phyloP scores from a whole-genome alignment of 2,113 vertebrate species.

The Peromyscus maniculatus region DNA sequence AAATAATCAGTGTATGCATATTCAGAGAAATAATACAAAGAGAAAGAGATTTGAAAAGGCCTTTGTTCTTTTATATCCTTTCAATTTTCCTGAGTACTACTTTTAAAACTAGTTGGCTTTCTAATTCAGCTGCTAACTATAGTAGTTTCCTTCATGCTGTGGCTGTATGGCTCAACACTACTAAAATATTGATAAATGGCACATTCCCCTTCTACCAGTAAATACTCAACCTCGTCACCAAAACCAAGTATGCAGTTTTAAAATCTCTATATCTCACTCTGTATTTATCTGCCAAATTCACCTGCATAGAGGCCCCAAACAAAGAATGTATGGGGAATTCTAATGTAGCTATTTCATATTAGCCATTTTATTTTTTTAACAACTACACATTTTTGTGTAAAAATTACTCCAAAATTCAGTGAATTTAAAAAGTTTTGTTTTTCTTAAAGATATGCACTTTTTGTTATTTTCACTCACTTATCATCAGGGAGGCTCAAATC shows the following conservation, averaged over 20 bases:
- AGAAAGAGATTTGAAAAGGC: not conserved
- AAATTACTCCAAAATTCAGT: not conserved
- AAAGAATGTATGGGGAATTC: not conserved
- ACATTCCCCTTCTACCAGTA: not conserved
- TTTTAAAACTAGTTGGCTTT: not conserved
- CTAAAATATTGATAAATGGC: not conserved
- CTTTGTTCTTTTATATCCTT: not conserved
- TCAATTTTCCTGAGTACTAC: constrained; percentile 19
- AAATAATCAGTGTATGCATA: not conserved
- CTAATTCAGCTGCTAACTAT: not conserved
- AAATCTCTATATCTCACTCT: not conserved
- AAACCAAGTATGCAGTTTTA: not conserved
- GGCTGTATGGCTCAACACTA: not conserved
- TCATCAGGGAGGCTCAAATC: not conserved
- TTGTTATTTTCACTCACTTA: not conserved
- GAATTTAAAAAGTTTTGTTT: not conserved
- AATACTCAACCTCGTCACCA: not conserved
- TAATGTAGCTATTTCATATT: not conserved
- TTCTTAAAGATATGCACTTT: not conserved
- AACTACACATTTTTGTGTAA: not conserved
- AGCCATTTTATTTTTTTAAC: not conserved
- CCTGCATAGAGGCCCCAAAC: not conserved
- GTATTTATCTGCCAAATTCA: not conserved
- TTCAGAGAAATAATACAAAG: not conserved
- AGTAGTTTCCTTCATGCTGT: not conserved